phyloP scores from a whole-genome alignment of 2,113 vertebrate genomes.

The Centrocercus urophasianus region DNA sequence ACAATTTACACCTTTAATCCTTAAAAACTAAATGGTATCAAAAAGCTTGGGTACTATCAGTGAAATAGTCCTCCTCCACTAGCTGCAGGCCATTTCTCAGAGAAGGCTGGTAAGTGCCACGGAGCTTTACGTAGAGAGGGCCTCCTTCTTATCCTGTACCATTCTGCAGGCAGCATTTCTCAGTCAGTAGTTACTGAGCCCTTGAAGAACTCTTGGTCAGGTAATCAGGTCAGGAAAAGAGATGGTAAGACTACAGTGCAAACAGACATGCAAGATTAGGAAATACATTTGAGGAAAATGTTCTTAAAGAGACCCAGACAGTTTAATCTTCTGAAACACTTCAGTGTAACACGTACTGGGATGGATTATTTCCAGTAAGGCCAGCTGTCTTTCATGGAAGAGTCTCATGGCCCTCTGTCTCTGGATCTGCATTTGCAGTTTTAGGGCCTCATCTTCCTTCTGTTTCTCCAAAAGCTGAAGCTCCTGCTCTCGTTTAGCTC shows the following conservation, averaged over 20 bases:
- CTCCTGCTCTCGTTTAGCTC: constrained; percentile 80
- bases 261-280: background rate
- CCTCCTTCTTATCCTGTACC: background rate
- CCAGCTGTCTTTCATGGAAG: constrained; percentile 88
- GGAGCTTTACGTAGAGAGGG: background rate
- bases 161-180: background rate
- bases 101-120: background rate
- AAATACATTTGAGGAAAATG: background rate
- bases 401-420: constrained; percentile 87
- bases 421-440: constrained; percentile 82
- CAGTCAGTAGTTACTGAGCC: background rate
- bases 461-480: constrained; percentile 77
- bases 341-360: constrained; percentile 79
- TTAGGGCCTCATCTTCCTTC: constrained; percentile 84
- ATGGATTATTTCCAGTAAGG: constrained; percentile 87
- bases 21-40: background rate
- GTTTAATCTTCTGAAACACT: constrained; percentile 15
- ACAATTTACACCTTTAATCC: background rate
- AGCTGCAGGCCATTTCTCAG: background rate
- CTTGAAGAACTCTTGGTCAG: background rate
- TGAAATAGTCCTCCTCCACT: background rate
- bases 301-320: background rate
- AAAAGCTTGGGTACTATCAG: background rate
- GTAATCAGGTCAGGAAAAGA: background rate
- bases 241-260: background rate